Evolutionary conservation across 2,888 invertebrate genomes (phyloP), one percentile per base, ranked within the genome.

Genomic region (Shargacucullia verbasci): DNA sequence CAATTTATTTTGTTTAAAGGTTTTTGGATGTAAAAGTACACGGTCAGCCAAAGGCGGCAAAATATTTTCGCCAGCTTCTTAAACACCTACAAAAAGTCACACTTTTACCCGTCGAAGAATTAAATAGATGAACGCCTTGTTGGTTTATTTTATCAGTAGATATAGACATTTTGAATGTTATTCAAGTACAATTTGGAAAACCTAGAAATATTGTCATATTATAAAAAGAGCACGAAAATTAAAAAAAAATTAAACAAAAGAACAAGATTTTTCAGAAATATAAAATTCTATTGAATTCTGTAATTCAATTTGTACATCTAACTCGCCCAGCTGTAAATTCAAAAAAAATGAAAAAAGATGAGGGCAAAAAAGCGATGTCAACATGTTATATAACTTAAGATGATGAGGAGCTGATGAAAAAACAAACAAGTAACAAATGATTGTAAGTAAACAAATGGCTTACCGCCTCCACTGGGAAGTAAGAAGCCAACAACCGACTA

Each of bases 391-490:
- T 86, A 88, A 88, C 80, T 62, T 76, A 78, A 75, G 59, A 63
- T 52, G 52, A 73, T 66, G 78, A 67, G 39, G 59, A 80, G 76
- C 73, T 60, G 68, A 70, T 79, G 73, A 78, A 59, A 75, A 80
- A 65, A 74, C 68, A 78, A 84, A 79, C 64, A 68, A 72, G 59
- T 64, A 72, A 62, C 38, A 68, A 74, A 78, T 78, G 58, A 79
- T 67, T 67, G 57, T 78, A 80, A 81, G 71, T 83, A 85, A 86
- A 83, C 76, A 85, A 83, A 79, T 77, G 59, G 74, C 91, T 91
- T 87, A 91, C 91, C 91, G 82, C 80, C 76, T 85, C 74, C 70
- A 81, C 59, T 59, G 82, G 62, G 80, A 80, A 79, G 83, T 77
- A 70, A 78, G 74, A 45, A 78, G 79, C 57, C 54, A 71, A 67